Percentiles rank a stretch among this genome's conserved stretches.
phyloP scores from a whole-genome alignment of 2,888 invertebrate species.

The Magallana nippona region DNA sequence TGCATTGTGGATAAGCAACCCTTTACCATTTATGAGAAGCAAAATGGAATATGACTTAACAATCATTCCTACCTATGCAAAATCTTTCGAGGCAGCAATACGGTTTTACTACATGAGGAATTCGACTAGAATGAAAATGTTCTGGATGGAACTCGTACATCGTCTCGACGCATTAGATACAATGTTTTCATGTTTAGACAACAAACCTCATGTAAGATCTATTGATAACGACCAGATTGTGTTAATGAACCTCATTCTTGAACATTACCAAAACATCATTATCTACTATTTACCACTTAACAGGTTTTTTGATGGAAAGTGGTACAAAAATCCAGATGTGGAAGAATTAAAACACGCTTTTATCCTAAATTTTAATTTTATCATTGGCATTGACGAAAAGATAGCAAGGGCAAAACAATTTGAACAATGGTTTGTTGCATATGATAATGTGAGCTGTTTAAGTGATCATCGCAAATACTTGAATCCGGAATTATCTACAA shows the following conservation, averaged over 20 bases:
- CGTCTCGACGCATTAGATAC: not conserved
- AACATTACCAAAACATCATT: not conserved
- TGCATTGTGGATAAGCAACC: not conserved
- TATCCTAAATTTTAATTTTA: slow-evolving; percentile 1
- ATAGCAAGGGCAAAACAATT: not conserved
- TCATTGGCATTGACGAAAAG: not conserved
- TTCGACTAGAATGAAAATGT: not conserved
- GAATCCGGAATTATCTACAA: too few species aligned
- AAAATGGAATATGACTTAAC: not conserved
- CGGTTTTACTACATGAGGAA: not conserved
- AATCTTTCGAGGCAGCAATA: not conserved
- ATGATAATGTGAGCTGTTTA: not conserved
- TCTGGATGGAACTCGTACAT: not conserved
- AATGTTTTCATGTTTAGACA: not conserved
- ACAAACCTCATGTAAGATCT: not conserved
- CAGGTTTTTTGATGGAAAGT: not conserved
- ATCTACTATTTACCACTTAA: not conserved
- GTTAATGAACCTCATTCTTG: not conserved
- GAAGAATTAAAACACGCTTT: not conserved
- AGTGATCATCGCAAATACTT: too few species aligned
- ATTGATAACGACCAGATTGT: not conserved
- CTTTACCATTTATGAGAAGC: not conserved
- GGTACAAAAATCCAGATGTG: not conserved
- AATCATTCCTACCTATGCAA: not conserved
- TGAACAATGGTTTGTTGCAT: not conserved